A percentile compares a stretch with the other conserved stretches of the same genome.
These are phyloP conservation scores for Hypercompe scribonia DNA, from an alignment of 2,888 invertebrate species.

Conservation along the genomic window DNA sequence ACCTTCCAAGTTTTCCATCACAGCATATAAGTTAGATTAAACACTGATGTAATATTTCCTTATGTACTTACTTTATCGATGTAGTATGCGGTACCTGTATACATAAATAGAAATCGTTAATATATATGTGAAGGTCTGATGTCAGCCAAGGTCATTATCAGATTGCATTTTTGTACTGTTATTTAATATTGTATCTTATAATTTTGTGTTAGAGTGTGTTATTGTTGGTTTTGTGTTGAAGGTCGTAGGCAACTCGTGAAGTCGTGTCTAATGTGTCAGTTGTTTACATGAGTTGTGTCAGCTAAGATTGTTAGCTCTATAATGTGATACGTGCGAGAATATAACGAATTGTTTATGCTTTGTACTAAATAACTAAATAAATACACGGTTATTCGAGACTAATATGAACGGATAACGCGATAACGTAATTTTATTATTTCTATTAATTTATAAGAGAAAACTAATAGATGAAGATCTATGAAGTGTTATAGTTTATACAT, in stretches of 20 bases:
- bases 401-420: not conserved
- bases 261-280: slow-evolving; percentile 39
- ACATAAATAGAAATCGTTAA: slow-evolving; percentile 44
- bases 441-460: not conserved
- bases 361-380: not conserved
- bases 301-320: slow-evolving; percentile 23
- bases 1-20: slow-evolving; percentile 10
- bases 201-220: slow-evolving; percentile 60
- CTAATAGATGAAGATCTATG: not conserved
- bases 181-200: slow-evolving; percentile 52
- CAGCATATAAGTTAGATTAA: not conserved
- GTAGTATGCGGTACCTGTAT: slow-evolving; percentile 17
- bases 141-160: slow-evolving; percentile 76
- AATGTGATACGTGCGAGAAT: not conserved
- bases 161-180: slow-evolving; percentile 38
- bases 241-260: slow-evolving; percentile 68
- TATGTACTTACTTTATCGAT: not conserved
- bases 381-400: not conserved
- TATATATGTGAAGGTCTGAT: slow-evolving; percentile 71
- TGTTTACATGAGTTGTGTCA: slow-evolving; percentile 37
- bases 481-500: not conserved
- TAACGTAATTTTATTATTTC: not conserved
- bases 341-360: not conserved
- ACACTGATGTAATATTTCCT: slow-evolving; percentile 24
- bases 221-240: slow-evolving; percentile 61